Percentiles rank a stretch among this genome's conserved stretches.
These are phyloP conservation scores for Macrophya annulata DNA, from an alignment of 2,888 invertebrate species.

Conservation along the genomic window DNA sequence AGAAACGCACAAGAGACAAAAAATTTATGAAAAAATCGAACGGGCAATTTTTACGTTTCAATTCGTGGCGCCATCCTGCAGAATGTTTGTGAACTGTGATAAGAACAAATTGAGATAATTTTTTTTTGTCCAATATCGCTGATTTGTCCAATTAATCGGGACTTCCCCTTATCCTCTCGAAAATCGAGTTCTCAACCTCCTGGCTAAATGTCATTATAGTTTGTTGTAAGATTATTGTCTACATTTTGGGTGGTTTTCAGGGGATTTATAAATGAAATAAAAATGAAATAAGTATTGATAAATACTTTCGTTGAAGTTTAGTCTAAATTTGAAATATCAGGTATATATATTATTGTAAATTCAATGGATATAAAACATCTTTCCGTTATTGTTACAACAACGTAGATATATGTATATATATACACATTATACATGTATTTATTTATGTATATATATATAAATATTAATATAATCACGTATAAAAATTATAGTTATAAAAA, in stretches of 20 bases:
- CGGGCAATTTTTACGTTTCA: neutral
- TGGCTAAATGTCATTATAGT: neutral
- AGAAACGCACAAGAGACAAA: neutral
- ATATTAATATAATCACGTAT: constrained; percentile 66
- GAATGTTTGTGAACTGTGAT: neutral
- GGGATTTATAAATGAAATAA: neutral
- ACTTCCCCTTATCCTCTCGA: neutral
- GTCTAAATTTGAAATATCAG: constrained; percentile 38
- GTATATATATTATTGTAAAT: constrained; percentile 75
- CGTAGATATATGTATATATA: constrained; percentile 35
- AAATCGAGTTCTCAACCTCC: neutral
- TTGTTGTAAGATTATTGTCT: neutral
- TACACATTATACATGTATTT: constrained; percentile 65
- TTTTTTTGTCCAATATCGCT: neutral
- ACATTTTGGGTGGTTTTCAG: neutral
- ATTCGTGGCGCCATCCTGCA: neutral
- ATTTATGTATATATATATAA: constrained; percentile 67
- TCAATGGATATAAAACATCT: constrained; percentile 76
- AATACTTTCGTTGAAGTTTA: neutral
- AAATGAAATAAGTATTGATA: neutral
- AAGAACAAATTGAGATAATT: neutral
- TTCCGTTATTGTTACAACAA: constrained; percentile 62
- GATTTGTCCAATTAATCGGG: neutral
- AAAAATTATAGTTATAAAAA: constrained; percentile 65
- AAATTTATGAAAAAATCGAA: neutral